Base-by-base conservation (phyloP, 37 sponge, comb jelly and placozoan genomes). In the Tethya wilhelma region DNA sequence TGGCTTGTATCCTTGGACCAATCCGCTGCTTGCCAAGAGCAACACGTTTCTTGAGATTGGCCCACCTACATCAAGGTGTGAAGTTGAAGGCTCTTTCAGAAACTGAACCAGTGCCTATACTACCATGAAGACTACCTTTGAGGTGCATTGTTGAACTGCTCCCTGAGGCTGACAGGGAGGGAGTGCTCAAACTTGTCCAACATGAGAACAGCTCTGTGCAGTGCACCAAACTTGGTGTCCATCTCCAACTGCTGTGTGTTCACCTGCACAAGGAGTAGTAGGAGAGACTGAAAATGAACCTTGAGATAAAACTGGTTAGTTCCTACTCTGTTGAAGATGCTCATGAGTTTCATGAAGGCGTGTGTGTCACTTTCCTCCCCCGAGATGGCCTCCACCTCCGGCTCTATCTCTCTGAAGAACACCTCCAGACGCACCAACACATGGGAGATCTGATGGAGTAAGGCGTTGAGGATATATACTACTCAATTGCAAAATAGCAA, bases 11-110 rank as follows among this genome's bases (percentile, higher is more conserved):
- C 22, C 73, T 79, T 14, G 97, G 97, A 30, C 88, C 84, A 29
- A 96, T 77, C 44, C 91, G 66, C 84, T 96, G 97, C 63, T 96
- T 96, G 38, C 94, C 88, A 5, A 96, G 89, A 28, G 88, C 88
- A 26, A 96, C 80, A 53, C 92, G 90, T 71, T 89, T 93, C 62
- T 87, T 90, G 57, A 96, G 67, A 36, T 44, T 90, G n/a, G 83
- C 67, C 97, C 97, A 96, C 41, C 93, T 92, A 46, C 7, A 39
- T 39, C 68, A 67, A 9, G 23, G 9, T 11, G 40, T 12, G 9
- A 37, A 67, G 4, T 36, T 38, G 22, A 25, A 8, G 63, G 22
- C 6, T 26, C 7, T 26, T 26, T 60, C 28, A 60, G 28, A 17
- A 12, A 60, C 63, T 7, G 22, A 12, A 60, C 9, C 53, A 49